These are phyloP conservation scores for Acridotheres tristis DNA, from an alignment of 2,797 vertebrate species.

Conservation along the genomic window DNA sequence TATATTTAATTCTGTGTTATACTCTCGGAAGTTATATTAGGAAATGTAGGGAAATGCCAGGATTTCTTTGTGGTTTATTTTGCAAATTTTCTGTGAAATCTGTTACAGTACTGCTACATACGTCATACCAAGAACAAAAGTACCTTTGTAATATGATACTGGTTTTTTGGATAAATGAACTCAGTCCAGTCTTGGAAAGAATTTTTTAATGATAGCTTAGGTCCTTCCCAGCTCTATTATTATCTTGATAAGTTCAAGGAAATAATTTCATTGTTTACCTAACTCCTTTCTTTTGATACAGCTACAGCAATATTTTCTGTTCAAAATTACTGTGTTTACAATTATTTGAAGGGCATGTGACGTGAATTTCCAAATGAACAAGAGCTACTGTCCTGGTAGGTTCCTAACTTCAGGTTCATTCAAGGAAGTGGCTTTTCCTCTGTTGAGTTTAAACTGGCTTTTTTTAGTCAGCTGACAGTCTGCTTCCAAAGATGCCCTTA, in stretches of 20 bases:
- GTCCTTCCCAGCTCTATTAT: neutral
- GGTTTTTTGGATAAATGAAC: neutral
- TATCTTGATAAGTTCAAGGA: neutral
- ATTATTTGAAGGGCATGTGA: neutral
- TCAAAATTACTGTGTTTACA: neutral
- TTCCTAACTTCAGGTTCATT: neutral
- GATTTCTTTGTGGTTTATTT: neutral
- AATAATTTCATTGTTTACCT: neutral
- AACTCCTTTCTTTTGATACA: neutral
- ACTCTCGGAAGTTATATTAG: neutral
- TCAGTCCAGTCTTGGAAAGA: neutral
- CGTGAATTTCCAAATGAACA: neutral
- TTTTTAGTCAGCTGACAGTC: neutral
- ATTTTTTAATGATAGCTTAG: neutral
- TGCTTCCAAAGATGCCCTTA: neutral
- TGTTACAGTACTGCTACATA: neutral
- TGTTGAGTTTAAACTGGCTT: neutral
- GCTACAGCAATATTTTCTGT: neutral
- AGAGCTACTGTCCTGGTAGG: neutral
- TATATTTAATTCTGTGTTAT: neutral
- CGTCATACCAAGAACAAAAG: neutral
- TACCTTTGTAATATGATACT: neutral
- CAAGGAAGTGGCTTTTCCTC: neutral
- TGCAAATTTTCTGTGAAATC: neutral
- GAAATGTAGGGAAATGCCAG: neutral